Evolutionary conservation across 2,113 vertebrate species (phyloP), one percentile per base, ranked within the genome.

Genomic region (Emydura subglobosa): DNA sequence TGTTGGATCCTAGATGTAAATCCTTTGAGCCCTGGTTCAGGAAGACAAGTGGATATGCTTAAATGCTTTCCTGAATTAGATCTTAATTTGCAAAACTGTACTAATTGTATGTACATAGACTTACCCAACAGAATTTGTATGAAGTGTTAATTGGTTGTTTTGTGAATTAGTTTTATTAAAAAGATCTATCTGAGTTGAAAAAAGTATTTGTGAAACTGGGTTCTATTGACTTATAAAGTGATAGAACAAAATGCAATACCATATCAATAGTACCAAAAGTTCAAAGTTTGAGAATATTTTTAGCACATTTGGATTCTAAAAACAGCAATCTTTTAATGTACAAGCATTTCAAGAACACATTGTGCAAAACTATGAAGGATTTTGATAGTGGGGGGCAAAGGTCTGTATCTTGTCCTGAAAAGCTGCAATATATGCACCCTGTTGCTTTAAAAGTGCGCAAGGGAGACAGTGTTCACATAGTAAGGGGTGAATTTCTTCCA

Each of bases 21-120:
- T 55, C 42, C 7, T 86, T 25, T 1, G 86, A n/a, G 49, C 14
- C 16, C 0, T 39, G 12, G 2, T 25, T 84, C 55, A 74, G 79
- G 39, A 25, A 78, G 12, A 27, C 74, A 78, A 14, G 42, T 47
- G 65, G 24, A 78, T 42, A 7, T 16, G 6, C 42, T 78, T 78
- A 44, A 44, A 78, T 78, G 74, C 10, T 29, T 27, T 47, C 44
- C 3, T 39, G 65, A 39, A 39, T 72, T 72, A 72, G 65, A 72
- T 7, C 25, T 27, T 76, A 47, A 76, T 76, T 76, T 25, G 21
- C 11, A 29, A 47, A 78, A 78, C 10, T 29, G 14, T 44, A 47
- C 42, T 78, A 78, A 44, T 47, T 47, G 42, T 78, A 78, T 78
- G 74, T 78, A 78, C 24, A 78, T 78, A 44, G 25, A 78, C 44